phyloP scores from a whole-genome alignment of 1,140 invertebrate genomes.

The Asbolus verrucosus region DNA sequence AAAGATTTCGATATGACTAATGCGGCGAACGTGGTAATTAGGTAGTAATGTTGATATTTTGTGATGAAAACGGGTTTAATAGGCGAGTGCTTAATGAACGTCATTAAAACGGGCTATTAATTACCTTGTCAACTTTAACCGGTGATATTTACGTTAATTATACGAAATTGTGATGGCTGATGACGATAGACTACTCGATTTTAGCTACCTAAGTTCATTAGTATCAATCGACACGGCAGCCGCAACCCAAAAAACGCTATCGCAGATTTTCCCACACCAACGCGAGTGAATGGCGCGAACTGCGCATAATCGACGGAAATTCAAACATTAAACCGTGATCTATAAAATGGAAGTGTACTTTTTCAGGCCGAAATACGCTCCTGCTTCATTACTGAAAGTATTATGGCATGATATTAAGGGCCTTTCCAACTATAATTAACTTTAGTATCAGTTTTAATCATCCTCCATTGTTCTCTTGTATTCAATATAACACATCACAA shows the following conservation, averaged over 20 bases:
- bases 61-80: constrained; percentile 35
- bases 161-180: constrained; percentile 10
- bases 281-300: too few relatives aligned
- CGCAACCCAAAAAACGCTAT: neutral
- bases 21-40: constrained; percentile 30
- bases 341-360: too few relatives aligned
- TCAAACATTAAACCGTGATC: neutral
- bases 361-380: neutral
- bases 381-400: constrained; percentile 16
- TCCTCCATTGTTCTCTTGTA: constrained; percentile 35
- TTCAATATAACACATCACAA: constrained; percentile 36
- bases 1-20: constrained; percentile 34
- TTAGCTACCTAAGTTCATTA: neutral
- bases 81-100: constrained; percentile 32
- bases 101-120: constrained; percentile 33
- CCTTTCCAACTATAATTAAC: constrained; percentile 38
- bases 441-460: constrained; percentile 38
- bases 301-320: too few relatives aligned
- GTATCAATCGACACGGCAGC: neutral
- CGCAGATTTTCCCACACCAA: neutral
- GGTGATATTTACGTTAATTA: constrained; percentile 32
- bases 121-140: constrained; percentile 37
- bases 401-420: constrained; percentile 29
- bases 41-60: constrained; percentile 36
- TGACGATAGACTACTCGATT: neutral